Evolutionary conservation across 2,888 invertebrate genomes (phyloP).

Genomic region (Drosophila bunnanda): DNA sequence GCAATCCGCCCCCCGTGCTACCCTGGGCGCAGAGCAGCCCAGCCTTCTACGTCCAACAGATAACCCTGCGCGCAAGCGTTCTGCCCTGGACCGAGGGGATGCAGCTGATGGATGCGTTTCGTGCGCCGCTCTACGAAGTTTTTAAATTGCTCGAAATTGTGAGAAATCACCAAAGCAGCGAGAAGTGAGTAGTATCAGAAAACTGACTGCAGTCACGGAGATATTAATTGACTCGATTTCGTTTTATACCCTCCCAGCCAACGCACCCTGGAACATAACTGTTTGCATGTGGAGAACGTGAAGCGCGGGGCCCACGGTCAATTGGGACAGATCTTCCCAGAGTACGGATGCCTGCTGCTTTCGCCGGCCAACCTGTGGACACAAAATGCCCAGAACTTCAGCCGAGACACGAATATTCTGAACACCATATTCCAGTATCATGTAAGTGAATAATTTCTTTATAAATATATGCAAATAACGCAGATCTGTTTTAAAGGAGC

Average conservation of each 20-base stretch:
- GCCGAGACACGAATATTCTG: slow-evolving; percentile 91
- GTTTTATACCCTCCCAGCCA: slow-evolving; percentile 85
- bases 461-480: background rate
- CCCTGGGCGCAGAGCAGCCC: slow-evolving; percentile 87
- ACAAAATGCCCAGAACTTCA: slow-evolving; percentile 91
- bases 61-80: slow-evolving; percentile 90
- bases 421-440: slow-evolving; percentile 93
- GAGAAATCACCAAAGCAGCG: slow-evolving; percentile 88
- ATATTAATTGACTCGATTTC: slow-evolving; percentile 35
- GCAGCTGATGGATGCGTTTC: slow-evolving; percentile 94
- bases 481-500: background rate
- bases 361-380: slow-evolving; percentile 98
- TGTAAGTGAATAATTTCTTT: slow-evolving; percentile 86
- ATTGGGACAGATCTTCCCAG: slow-evolving; percentile 90
- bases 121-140: slow-evolving; percentile 94
- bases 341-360: slow-evolving; percentile 95
- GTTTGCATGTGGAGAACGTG: slow-evolving; percentile 93
- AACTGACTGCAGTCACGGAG: background rate
- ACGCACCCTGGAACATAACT: slow-evolving; percentile 91
- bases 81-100: slow-evolving; percentile 94
- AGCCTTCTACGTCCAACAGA: slow-evolving; percentile 90
- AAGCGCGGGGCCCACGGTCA: slow-evolving; percentile 86
- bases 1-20: slow-evolving; percentile 66
- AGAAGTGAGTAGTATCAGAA: slow-evolving; percentile 72
- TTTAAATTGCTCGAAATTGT: slow-evolving; percentile 94